Base-by-base conservation (phyloP, 2,113 vertebrate species). In the Nycticryphes semicollaris region DNA sequence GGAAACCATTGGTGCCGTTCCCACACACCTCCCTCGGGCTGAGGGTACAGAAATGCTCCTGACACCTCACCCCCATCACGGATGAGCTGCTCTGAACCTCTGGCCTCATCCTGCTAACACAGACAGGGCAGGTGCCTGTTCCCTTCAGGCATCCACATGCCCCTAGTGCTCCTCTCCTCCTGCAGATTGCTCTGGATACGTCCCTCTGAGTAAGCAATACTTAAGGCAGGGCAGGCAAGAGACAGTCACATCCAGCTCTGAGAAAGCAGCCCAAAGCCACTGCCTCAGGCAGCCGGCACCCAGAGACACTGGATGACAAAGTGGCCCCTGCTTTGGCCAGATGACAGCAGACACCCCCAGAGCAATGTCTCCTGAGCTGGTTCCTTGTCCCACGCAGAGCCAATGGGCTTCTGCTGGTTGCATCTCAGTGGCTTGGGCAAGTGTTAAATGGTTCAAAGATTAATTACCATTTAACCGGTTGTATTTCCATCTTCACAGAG, bases 361-460 rank as follows among this genome's bases (percentile, higher is more conserved):
- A 68, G 31, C 1, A 1, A 7, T 16, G 57, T 28, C 53, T 82
- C 22, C 66, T 41, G 62, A n/a, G 50, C n/a, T 0, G 0, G 27
- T 39, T 39, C 39, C 15, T 47, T 68, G 67, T 9, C 57, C 45
- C 1, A 0, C 4, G 4, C 67, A 41, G 73, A 86, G 50, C 66
- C 51, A 12, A 17, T 8, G 45, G 33, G 18, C 50, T 69, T 30
- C 88, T 51, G 22, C 51, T 77, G 59, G 72, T 73, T 82, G 18
- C 28, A 89, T 14, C 77, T 92, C 64, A 51, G 28, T 0, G 0
- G 64, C 67, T 31, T 68, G 56, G 63, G 80, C 47, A 53, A 78
- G 48, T 60, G 81, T 91, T 84, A 81, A 41, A 28, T 23, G 75
- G 89, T 94, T 96, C 84, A 90, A 63, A 94, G 94, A 92, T 95